These are phyloP conservation scores for Andricus quercusramuli DNA, from an alignment of 2,888 invertebrate genomes.

Conservation along the genomic window DNA sequence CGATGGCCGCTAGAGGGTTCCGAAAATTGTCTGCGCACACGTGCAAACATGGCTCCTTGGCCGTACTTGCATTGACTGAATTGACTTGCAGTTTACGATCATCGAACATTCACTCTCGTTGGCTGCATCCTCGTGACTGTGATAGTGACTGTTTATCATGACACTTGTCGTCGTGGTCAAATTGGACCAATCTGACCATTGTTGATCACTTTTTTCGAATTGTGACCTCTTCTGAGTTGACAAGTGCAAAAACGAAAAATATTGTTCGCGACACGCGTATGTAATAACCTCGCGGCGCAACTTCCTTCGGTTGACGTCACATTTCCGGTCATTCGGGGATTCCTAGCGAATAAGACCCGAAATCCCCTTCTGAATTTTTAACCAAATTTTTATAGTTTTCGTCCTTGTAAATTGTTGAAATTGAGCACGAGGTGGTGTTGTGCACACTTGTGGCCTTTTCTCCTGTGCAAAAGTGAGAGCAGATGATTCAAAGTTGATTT, in stretches of 20 bases:
- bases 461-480: not conserved
- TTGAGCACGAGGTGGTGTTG: not conserved
- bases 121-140: not conserved
- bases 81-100: constrained; percentile 7
- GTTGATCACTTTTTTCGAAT: not conserved
- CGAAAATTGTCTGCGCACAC: constrained; percentile 70
- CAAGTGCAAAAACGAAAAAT: constrained; percentile 21
- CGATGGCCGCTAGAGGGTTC: constrained; percentile 63
- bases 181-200: not conserved
- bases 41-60: constrained; percentile 71
- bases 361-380: not conserved
- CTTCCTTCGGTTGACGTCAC: constrained; percentile 27
- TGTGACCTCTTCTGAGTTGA: not conserved
- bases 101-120: constrained; percentile 28
- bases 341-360: not conserved
- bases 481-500: not conserved
- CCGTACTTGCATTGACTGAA: not conserved
- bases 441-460: not conserved
- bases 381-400: not conserved
- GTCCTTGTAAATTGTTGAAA: not conserved
- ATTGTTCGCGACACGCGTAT: not conserved
- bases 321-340: constrained; percentile 5
- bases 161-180: not conserved
- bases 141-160: not conserved
- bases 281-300: constrained; percentile 1